These are phyloP conservation scores for Ophthalmolycus amberensis DNA, from an alignment of 2,113 vertebrate genomes.

Conservation along the genomic window DNA sequence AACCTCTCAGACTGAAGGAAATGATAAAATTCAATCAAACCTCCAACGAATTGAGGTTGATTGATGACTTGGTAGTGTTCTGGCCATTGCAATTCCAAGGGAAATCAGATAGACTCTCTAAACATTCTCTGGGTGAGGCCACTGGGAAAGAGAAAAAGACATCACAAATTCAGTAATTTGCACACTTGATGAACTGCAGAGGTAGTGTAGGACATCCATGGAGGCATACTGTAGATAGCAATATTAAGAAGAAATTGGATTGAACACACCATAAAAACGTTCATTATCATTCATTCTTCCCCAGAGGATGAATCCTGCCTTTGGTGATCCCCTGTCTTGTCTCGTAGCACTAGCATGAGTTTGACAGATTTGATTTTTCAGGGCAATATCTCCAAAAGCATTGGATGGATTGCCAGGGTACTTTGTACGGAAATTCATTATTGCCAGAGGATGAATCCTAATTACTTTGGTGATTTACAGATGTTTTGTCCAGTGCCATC, in stretches of 20 bases:
- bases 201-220: conserved; percentile 36
- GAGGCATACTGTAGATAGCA: conserved; percentile 18
- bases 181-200: conserved; percentile 61
- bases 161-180: conserved; percentile 60
- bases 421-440: neutral
- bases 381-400: neutral
- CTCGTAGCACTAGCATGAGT: neutral
- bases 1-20: conserved; percentile 60
- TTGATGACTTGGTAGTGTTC: conserved; percentile 73
- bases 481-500: neutral
- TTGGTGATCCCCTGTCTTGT: neutral
- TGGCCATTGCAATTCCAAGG: conserved; percentile 71
- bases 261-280: neutral
- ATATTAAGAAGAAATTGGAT: conserved; percentile 41
- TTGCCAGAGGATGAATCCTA: neutral
- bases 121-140: conserved; percentile 30
- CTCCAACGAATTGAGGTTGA: conserved; percentile 65
- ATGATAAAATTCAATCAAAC: conserved; percentile 75
- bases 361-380: neutral
- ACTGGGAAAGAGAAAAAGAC: conserved; percentile 28
- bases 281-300: neutral
- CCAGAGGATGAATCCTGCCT: neutral
- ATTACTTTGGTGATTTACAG: neutral
- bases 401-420: neutral
- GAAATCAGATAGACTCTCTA: conserved; percentile 68